These are phyloP conservation scores for Acrobeloides nanus DNA, from an alignment of 2,888 invertebrate genomes.

Conservation along the genomic window DNA sequence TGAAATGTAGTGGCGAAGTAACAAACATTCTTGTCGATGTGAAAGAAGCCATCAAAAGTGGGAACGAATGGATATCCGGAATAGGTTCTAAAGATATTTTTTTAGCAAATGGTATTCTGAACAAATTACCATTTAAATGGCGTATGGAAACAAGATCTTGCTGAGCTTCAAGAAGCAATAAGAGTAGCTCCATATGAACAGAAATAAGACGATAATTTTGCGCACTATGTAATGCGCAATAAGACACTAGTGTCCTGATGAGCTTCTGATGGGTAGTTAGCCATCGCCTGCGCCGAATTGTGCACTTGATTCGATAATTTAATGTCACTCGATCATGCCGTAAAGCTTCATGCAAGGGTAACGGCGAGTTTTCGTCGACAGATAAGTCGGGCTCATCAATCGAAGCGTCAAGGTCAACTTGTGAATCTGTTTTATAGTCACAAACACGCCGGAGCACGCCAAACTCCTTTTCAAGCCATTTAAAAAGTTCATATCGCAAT, in stretches of 20 bases:
- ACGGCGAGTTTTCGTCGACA: too few relatives aligned
- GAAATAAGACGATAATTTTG: conserved; percentile 72
- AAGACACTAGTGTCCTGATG: conserved; percentile 74
- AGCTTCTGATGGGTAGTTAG: conserved; percentile 81
- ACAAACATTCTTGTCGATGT: conserved; percentile 94
- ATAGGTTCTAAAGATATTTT: conserved; percentile 12
- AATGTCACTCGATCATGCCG: too few relatives aligned
- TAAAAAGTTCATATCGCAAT: conserved; percentile 55
- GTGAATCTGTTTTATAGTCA: conserved; percentile 36
- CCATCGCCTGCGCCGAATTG: conserved; percentile 50
- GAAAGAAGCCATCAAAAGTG: conserved; percentile 86
- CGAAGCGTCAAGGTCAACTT: conserved; percentile 7
- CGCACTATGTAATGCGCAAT: conserved; percentile 85
- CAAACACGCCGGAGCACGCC: conserved; percentile 56
- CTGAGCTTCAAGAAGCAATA: conserved; percentile 55
- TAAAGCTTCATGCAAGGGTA: too few relatives aligned
- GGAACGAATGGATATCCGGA: conserved; percentile 60
- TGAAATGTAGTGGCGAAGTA: conserved; percentile 86
- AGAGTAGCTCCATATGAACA: conserved; percentile 58
- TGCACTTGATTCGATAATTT: too few relatives aligned
- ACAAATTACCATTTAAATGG: too few relatives aligned
- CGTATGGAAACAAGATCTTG: too few relatives aligned
- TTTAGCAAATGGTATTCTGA: too few relatives aligned
- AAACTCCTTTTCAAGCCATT: conserved; percentile 59
- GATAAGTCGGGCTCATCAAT: conserved; percentile 8